Percentiles rank a stretch among this genome's conserved stretches.
Evolutionary conservation across 2,888 invertebrate species (phyloP).

Genomic region (Neoascia interrupta): DNA sequence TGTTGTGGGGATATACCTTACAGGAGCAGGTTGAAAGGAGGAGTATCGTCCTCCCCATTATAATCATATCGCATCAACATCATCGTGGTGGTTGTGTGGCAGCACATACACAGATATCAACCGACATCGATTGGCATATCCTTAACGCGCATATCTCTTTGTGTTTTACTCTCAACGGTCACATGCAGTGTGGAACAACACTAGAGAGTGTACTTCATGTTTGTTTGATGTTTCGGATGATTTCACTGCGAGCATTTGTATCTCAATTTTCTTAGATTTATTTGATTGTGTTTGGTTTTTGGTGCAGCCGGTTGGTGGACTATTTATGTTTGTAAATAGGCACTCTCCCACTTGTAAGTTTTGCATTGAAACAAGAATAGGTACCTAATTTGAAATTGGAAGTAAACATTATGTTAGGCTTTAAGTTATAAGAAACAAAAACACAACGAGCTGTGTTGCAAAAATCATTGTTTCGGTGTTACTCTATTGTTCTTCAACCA

Average conservation of each 20-base stretch:
- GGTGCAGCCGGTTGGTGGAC: conserved; percentile 11
- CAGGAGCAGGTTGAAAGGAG: conserved; percentile 37
- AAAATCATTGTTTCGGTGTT: no score
- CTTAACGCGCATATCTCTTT: conserved; percentile 70
- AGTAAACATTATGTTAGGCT: no score
- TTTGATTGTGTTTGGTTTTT: conserved; percentile 34
- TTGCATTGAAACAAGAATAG: no score
- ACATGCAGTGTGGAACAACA: conserved; percentile 39
- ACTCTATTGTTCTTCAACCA: no score
- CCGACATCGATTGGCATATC: conserved; percentile 65
- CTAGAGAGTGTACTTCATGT: conserved; percentile 42
- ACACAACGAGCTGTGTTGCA: no score
- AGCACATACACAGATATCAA: conserved; percentile 58
- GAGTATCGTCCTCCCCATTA: conserved; percentile 35
- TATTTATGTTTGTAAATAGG: conserved; percentile 7
- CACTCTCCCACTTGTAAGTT: conserved; percentile 14
- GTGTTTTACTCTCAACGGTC: conserved; percentile 59
- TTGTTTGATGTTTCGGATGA: conserved; percentile 47
- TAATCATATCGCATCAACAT: conserved; percentile 30
- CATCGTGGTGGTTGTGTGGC: conserved; percentile 52
- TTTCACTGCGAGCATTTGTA: conserved; percentile 48
- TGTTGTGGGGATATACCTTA: conserved; percentile 42
- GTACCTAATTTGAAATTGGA: no score
- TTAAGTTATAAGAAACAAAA: no score
- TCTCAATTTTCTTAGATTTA: conserved; percentile 34